Base-by-base conservation (phyloP, 1,140 invertebrate genomes). In the Rhopalosiphum maidis region DNA sequence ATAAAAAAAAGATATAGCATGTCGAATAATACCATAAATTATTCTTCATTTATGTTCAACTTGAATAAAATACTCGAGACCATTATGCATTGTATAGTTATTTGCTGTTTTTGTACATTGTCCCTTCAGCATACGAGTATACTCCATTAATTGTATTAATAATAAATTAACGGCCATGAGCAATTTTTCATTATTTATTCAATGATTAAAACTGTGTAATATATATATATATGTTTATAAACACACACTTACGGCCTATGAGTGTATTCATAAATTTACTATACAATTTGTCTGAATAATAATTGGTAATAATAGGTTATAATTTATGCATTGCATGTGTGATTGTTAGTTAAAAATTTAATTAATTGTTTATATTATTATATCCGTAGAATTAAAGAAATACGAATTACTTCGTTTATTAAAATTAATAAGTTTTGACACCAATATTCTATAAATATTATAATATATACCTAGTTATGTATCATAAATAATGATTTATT, bases 111-210 rank as follows among this genome's bases (percentile, higher is more conserved):
- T 43, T 86, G 25, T 41, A 1, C 41, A 43, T 30, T 46, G 37
- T 86, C 41, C 37, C 41, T 86, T 30, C 15, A 23, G 23, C 35
- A 37, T 2, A 8, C 11, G 48, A 51, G 18, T 21, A 51, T 2
- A 37, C 77, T 83, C 9, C 5, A 23, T 83, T 22, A 37, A 83
- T 83, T 83, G 7, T 2, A 1, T 83, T 83, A 83, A 83, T 83
- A 37, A 37, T 83, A 83, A 83, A 83, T 83, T 83, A 83, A 83
- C 21, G 77, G 77, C 35, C 77, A 83, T 83, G 77, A 83, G 35
- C 23, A 83, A 37, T 83, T 37, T 83, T 18, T 37, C 35, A 83
- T 83, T 37, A 83, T 83, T 23, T 37, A 37, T 83, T 83, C 77
- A 23, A 83, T 21, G 22, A 37, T 37, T n/a, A 18, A n/a, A 4